Conservation (phyloP, 1,140 invertebrate species). For the Caenorhabditis brenneri region DNA sequence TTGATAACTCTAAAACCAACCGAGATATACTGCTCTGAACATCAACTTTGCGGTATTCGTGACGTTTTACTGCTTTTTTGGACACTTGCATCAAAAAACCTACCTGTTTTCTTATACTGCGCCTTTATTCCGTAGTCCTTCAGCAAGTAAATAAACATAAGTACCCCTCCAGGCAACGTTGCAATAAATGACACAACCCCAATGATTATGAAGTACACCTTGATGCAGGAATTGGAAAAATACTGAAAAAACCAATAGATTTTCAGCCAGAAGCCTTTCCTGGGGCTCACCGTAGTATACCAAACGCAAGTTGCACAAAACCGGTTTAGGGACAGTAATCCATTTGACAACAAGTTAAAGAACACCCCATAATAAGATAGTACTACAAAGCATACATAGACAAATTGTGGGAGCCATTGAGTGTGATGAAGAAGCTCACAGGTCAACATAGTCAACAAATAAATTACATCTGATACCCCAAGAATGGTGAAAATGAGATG, state of each 20-base stretch:
- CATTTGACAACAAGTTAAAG: background rate
- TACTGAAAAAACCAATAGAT: no score
- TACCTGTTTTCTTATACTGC: background rate
- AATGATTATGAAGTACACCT: background rate
- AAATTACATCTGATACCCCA: background rate
- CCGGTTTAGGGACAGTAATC: background rate
- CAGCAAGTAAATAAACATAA: background rate
- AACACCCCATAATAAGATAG: background rate
- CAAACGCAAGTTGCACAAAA: background rate
- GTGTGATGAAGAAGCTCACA: background rate
- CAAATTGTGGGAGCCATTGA: background rate
- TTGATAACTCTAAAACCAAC: no score
- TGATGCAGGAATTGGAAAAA: background rate
- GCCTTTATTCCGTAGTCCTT: background rate
- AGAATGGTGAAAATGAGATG: background rate
- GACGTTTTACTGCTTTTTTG: no score
- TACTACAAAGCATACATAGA: background rate
- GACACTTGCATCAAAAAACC: no score
- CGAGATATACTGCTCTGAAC: no score
- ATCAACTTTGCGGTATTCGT: no score
- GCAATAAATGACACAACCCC: background rate
- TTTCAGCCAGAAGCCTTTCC: no score
- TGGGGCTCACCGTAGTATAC: slow-evolving; percentile 4
- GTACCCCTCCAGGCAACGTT: background rate
- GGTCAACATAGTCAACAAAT: background rate